phyloP scores from a whole-genome alignment of 2,113 vertebrate genomes.

The Anolis sagrei region DNA sequence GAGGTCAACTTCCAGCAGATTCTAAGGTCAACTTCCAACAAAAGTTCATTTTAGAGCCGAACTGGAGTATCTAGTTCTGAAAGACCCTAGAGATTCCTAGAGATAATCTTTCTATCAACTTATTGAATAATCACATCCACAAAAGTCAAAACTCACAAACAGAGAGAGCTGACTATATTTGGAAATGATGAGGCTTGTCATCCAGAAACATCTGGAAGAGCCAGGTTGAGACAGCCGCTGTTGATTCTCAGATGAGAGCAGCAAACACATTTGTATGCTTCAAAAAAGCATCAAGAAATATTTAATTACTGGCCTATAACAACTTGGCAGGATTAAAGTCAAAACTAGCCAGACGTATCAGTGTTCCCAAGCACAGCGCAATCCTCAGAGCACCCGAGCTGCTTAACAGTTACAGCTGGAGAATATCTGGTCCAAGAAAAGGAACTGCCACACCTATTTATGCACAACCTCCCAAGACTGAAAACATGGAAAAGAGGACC shows the following conservation, averaged over 20 bases:
- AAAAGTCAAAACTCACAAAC: no score
- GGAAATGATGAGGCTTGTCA: no score
- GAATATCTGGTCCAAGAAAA: not conserved
- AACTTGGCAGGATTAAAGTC: not conserved
- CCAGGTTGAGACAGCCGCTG: no score
- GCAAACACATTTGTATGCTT: not conserved
- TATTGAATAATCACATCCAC: no score
- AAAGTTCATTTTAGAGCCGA: no score
- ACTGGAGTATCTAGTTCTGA: no score
- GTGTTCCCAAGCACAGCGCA: not conserved
- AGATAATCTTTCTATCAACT: no score
- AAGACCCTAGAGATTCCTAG: no score
- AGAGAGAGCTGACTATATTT: no score
- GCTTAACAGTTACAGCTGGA: not conserved
- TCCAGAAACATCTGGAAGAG: no score
- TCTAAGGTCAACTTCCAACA: no score
- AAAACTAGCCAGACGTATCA: not conserved
- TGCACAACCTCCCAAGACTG: not conserved
- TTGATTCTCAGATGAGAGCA: slow-evolving; percentile 1
- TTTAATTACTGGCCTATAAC: not conserved
- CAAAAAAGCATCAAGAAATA: not conserved
- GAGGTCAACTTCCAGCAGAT: no score
- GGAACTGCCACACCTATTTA: not conserved
- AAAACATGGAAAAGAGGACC: not conserved
- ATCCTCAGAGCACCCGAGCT: not conserved